A percentile compares a stretch with the other conserved stretches of the same genome.
These are phyloP conservation scores for Ammodytes marinus DNA, from an alignment of 2,113 vertebrate species.

Conservation along the genomic window DNA sequence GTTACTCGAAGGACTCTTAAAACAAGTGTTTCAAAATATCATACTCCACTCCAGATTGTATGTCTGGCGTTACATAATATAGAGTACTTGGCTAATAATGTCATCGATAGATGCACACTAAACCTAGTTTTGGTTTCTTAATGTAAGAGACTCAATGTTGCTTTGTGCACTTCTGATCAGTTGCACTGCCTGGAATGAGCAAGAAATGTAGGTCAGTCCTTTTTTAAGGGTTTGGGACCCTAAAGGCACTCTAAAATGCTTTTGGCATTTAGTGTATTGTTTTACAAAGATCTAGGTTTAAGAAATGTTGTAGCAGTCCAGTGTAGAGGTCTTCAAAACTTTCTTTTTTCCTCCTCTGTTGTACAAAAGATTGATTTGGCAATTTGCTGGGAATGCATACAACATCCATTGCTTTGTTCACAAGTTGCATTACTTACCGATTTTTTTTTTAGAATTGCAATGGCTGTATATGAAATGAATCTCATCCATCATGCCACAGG, in stretches of 20 bases:
- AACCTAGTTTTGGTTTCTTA: background rate
- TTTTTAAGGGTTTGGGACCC: background rate
- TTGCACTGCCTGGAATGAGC: background rate
- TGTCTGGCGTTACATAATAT: background rate
- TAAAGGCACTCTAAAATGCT: background rate
- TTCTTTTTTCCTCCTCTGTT: background rate
- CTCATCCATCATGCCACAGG: background rate
- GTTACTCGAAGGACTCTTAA: background rate
- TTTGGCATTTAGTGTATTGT: background rate
- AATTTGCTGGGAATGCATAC: background rate
- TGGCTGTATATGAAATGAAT: background rate
- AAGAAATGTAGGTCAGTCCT: conserved; percentile 13
- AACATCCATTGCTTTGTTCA: background rate
- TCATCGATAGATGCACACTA: background rate
- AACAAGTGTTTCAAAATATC: background rate
- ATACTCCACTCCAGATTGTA: background rate
- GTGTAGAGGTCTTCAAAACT: background rate
- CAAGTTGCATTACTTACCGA: background rate
- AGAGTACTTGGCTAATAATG: background rate
- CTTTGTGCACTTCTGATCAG: background rate
- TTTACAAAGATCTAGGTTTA: background rate
- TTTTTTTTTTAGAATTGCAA: background rate
- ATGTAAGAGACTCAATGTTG: conserved; percentile 2
- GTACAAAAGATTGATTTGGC: background rate
- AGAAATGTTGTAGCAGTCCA: background rate